Percentiles rank a stretch among this genome's conserved stretches.
Evolutionary conservation across 2,113 vertebrate species (phyloP).

Genomic region (Pterocles gutturalis): DNA sequence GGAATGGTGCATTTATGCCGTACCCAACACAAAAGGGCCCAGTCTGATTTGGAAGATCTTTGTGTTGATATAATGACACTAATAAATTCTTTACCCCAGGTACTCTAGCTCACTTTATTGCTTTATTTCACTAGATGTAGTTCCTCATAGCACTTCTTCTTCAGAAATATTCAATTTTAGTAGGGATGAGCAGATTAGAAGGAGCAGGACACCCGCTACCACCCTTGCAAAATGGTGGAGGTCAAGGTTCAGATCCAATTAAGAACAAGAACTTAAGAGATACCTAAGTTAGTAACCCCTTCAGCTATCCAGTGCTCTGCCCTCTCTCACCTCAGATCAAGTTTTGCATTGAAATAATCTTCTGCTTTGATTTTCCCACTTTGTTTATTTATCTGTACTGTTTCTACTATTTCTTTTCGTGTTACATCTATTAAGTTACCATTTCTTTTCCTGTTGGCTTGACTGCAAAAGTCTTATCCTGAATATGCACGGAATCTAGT

Average conservation of each 20-base stretch:
- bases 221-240: background rate
- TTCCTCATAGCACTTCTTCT: background rate
- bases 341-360: constrained; percentile 1
- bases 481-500: background rate
- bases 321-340: background rate
- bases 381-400: background rate
- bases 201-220: background rate
- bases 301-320: background rate
- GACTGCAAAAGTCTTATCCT: background rate
- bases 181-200: background rate
- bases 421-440: background rate
- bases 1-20: background rate
- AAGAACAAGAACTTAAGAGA: background rate
- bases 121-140: background rate
- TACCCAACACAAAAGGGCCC: background rate
- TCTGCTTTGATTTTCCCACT: background rate
- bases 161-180: background rate
- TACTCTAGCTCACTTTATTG: background rate
- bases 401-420: background rate
- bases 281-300: background rate
- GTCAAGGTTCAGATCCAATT: background rate
- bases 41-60: background rate
- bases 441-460: background rate
- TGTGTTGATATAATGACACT: background rate
- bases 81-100: background rate